These are phyloP conservation scores for Nibea coibor DNA, from an alignment of 2,113 vertebrate species.

Conservation along the genomic window DNA sequence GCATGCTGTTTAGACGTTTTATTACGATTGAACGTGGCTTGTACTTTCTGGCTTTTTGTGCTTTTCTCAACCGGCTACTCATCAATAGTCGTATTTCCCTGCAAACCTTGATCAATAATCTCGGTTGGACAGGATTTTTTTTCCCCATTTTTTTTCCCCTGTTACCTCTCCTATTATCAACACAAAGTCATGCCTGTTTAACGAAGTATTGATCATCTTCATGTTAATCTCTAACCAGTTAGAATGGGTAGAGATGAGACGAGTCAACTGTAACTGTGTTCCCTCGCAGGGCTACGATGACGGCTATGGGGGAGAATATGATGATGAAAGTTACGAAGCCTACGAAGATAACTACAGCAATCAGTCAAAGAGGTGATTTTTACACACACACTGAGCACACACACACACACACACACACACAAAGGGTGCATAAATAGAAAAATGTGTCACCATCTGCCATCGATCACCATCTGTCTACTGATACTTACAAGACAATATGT, in stretches of 20 bases:
- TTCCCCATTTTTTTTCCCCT: not conserved
- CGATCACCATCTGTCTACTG: conserved; percentile 17
- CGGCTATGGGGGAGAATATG: conserved; percentile 95
- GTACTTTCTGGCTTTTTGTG: conserved; percentile 23
- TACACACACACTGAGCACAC: not conserved
- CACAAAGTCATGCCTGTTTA: conserved; percentile 66
- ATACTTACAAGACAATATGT: not conserved
- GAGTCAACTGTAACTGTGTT: conserved; percentile 36
- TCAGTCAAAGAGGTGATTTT: conserved; percentile 92
- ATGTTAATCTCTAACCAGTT: conserved; percentile 59
- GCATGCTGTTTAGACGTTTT: conserved; percentile 6
- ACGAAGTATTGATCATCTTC: conserved; percentile 68
- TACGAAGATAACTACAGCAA: conserved; percentile 93
- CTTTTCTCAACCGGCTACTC: conserved; percentile 21
- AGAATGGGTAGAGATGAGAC: conserved; percentile 36
- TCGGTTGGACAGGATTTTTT: conserved; percentile 64
- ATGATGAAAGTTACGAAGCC: conserved; percentile 92
- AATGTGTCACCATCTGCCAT: not conserved
- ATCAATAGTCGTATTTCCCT: conserved; percentile 53
- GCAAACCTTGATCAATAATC: conserved; percentile 70
- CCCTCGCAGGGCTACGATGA: conserved; percentile 92
- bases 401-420: not conserved
- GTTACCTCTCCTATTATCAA: conserved; percentile 44
- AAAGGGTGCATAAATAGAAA: conserved; percentile 14
- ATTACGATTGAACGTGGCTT: conserved; percentile 35